Percentiles rank a stretch among this genome's conserved stretches.
These are phyloP conservation scores for Brevipalpus yothersi DNA, from an alignment of 1,140 invertebrate species.

Conservation along the genomic window DNA sequence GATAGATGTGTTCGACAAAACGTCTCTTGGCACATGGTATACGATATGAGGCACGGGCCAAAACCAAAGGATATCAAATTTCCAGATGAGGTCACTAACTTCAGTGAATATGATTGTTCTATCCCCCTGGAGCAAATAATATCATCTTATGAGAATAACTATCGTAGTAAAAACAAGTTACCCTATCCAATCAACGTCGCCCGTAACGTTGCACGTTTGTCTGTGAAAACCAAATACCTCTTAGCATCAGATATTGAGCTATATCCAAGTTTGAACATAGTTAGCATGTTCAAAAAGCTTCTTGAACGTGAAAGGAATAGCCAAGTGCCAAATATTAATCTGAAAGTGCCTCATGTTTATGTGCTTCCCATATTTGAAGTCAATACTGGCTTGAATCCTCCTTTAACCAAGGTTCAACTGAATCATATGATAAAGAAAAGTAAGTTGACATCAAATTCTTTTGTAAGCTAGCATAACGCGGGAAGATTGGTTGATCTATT, in stretches of 20 bases:
- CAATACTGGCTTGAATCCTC: conserved; percentile 31
- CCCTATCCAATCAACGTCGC: conserved; percentile 18
- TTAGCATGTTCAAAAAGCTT: conserved; percentile 8
- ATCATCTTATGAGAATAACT: not conserved
- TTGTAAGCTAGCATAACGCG: not conserved
- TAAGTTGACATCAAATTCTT: not conserved
- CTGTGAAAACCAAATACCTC: conserved; percentile 14
- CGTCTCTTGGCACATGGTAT: conserved; percentile 15
- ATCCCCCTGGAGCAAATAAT: not conserved
- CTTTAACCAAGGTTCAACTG: conserved; percentile 48
- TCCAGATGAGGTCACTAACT: conserved; percentile 1
- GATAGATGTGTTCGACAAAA: conserved; percentile 9
- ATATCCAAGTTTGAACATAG: conserved; percentile 15
- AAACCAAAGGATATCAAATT: not conserved
- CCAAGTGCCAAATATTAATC: conserved; percentile 1
- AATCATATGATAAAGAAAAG: conserved; percentile 20
- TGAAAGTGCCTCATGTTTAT: conserved; percentile 27
- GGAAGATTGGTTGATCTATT: not conserved
- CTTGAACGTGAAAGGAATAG: conserved; percentile 3
- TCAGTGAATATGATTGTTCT: not conserved
- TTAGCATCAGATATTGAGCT: conserved; percentile 17
- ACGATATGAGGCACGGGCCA: conserved; percentile 9
- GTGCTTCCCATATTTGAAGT: conserved; percentile 56
- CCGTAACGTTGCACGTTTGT: conserved; percentile 15
- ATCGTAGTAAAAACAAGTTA: conserved; percentile 11